Conservation (phyloP, 2,797 vertebrate species). For the Discoglossus pictus region DNA sequence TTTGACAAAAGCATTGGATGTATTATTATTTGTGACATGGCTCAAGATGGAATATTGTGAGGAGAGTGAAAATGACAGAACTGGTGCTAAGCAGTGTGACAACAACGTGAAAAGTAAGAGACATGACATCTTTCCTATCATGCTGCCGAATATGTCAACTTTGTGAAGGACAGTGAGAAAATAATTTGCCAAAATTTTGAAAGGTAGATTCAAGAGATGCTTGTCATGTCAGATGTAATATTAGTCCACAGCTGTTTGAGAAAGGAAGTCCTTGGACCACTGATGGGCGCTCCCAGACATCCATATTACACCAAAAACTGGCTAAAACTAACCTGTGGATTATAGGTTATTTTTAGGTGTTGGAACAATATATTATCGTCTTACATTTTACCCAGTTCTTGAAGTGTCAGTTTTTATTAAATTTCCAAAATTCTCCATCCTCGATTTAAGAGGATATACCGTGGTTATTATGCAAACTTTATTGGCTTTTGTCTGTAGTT, state of each 20-base stretch:
- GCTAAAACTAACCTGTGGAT: constrained; percentile 67
- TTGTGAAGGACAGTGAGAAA: constrained; percentile 82
- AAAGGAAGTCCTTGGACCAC: constrained; percentile 66
- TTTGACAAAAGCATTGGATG: constrained; percentile 64
- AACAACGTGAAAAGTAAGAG: constrained; percentile 90
- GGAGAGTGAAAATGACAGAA: constrained; percentile 96
- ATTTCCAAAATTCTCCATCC: too few relatives aligned
- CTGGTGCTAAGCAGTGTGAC: constrained; percentile 88
- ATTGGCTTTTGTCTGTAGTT: too few relatives aligned
- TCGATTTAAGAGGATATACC: too few relatives aligned
- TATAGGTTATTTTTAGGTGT: constrained; percentile 58
- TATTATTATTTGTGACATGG: constrained; percentile 92
- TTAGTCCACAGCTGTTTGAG: constrained; percentile 69
- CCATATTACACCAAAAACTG: constrained; percentile 64
- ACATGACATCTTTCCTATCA: constrained; percentile 86
- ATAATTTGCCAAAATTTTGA: constrained; percentile 78
- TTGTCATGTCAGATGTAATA: constrained; percentile 76
- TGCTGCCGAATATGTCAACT: constrained; percentile 81
- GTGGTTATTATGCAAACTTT: too few relatives aligned
- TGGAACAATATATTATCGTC: too few relatives aligned
- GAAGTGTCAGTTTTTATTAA: too few relatives aligned
- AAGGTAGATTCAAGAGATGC: constrained; percentile 78
- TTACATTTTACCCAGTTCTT: too few relatives aligned
- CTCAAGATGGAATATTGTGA: constrained; percentile 84
- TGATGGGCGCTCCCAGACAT: constrained; percentile 68